These are phyloP conservation scores for Rhodinocichla rosea DNA, from an alignment of 2,113 vertebrate species.

Conservation along the genomic window DNA sequence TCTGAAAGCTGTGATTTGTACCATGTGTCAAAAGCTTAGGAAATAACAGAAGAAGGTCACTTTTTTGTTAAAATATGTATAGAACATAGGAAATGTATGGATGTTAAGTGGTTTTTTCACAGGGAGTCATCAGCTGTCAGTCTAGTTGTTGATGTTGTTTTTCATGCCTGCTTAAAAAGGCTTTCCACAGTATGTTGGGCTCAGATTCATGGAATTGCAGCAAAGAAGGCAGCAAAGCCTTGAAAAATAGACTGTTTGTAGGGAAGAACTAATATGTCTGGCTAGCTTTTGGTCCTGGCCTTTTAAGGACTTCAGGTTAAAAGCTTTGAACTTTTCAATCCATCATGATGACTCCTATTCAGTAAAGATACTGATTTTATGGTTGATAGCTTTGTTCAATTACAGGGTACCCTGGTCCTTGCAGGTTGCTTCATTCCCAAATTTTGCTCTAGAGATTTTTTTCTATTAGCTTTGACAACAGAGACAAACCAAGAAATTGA, in stretches of 20 bases:
- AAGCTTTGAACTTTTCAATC: not conserved
- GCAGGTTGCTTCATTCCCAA: not conserved
- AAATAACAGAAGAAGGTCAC: not conserved
- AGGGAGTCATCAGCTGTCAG: not conserved
- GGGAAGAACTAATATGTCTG: not conserved
- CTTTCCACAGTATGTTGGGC: not conserved
- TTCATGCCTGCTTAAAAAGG: not conserved
- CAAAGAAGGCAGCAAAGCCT: not conserved
- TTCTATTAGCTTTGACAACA: not conserved
- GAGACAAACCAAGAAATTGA: not conserved
- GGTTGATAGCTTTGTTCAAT: not conserved
- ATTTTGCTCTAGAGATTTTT: not conserved
- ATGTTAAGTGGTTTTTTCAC: not conserved
- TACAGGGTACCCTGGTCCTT: not conserved
- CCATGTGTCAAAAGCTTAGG: not conserved
- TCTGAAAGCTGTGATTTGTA: constrained; percentile 31
- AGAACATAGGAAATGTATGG: not conserved
- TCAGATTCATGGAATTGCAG: not conserved
- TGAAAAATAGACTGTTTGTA: not conserved
- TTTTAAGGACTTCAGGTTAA: not conserved
- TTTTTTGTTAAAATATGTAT: not conserved
- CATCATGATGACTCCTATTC: not conserved
- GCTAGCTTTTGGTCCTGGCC: not conserved
- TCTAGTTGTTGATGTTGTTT: not conserved
- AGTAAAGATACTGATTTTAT: not conserved